These are phyloP conservation scores for Drosophila ercepeae DNA, from an alignment of 1,140 invertebrate genomes.

Conservation along the genomic window DNA sequence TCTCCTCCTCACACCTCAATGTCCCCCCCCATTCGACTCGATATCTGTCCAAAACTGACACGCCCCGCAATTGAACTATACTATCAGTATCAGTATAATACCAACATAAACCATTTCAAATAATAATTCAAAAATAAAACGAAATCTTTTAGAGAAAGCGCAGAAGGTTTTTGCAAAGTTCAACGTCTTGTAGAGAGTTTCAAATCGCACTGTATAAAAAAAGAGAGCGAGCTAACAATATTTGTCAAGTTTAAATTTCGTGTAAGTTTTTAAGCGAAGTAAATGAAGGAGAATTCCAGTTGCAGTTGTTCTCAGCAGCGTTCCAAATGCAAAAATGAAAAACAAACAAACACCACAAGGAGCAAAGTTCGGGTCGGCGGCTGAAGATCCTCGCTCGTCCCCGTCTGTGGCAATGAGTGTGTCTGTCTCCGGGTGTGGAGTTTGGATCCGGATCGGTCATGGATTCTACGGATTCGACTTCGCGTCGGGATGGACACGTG, in stretches of 20 bases:
- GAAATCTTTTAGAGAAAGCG: conserved; percentile 35
- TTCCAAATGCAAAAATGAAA: conserved; percentile 49
- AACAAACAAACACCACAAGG: conserved; percentile 35
- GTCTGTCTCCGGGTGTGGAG: conserved; percentile 45
- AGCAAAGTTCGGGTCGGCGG: conserved; percentile 57
- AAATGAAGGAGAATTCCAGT: conserved; percentile 68
- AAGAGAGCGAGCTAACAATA: conserved; percentile 30
- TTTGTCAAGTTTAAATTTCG: conserved; percentile 61
- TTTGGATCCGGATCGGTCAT: conserved; percentile 3
- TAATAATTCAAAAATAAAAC: conserved; percentile 42
- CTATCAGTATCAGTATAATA: conserved; percentile 44
- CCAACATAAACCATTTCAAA: conserved; percentile 42
- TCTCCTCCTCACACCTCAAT: conserved; percentile 30
- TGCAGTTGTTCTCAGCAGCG: conserved; percentile 78
- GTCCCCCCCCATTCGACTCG: conserved; percentile 20
- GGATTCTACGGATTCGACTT: conserved; percentile 12
- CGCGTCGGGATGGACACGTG: conserved; percentile 63
- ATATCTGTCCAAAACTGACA: conserved; percentile 49
- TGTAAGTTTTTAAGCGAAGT: conserved; percentile 41
- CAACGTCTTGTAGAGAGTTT: conserved; percentile 70
- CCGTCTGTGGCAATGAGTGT: conserved; percentile 76
- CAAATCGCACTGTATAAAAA: conserved; percentile 70
- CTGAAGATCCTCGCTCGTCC: conserved; percentile 62
- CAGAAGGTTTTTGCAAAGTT: conserved; percentile 61
- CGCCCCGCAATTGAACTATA: conserved; percentile 39